A percentile compares a stretch with the other conserved stretches of the same genome.
Conservation (phyloP, 53 echinoderm and acorn worm genomes). For the Antedon mediterranea region DNA sequence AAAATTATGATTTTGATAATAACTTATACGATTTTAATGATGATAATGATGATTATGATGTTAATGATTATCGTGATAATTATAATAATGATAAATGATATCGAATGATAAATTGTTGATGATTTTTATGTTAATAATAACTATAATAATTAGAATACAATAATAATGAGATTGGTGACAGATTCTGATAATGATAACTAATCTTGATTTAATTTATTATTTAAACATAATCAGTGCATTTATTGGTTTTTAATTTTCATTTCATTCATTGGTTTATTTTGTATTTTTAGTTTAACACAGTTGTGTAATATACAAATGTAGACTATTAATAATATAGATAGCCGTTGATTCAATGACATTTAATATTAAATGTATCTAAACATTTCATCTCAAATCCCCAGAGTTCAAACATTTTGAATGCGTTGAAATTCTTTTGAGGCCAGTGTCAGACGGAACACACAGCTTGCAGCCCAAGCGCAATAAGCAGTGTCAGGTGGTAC, state of each 20-base stretch:
- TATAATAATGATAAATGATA: neutral
- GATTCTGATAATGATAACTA: neutral
- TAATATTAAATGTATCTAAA: too few relatives aligned
- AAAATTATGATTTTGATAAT: neutral
- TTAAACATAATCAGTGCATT: too few relatives aligned
- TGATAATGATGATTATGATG: conserved; percentile 7
- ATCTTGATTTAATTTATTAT: too few relatives aligned
- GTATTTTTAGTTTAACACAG: too few relatives aligned
- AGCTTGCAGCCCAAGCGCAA: neutral
- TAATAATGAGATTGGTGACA: neutral
- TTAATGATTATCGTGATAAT: conserved; percentile 5
- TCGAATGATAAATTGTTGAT: conserved; percentile 3
- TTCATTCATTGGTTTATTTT: too few relatives aligned
- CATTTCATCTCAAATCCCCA: neutral
- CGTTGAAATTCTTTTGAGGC: neutral
- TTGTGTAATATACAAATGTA: too few relatives aligned
- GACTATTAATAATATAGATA: too few relatives aligned
- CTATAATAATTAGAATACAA: neutral
- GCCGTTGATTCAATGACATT: too few relatives aligned
- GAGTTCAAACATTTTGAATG: neutral
- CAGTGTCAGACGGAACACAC: neutral
- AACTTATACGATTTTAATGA: neutral
- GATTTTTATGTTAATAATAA: neutral
- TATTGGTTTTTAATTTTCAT: too few relatives aligned
- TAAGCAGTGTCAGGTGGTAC: neutral